Evolutionary conservation across 2,888 invertebrate genomes (phyloP).

Genomic region (Sinotaia quadrata): DNA sequence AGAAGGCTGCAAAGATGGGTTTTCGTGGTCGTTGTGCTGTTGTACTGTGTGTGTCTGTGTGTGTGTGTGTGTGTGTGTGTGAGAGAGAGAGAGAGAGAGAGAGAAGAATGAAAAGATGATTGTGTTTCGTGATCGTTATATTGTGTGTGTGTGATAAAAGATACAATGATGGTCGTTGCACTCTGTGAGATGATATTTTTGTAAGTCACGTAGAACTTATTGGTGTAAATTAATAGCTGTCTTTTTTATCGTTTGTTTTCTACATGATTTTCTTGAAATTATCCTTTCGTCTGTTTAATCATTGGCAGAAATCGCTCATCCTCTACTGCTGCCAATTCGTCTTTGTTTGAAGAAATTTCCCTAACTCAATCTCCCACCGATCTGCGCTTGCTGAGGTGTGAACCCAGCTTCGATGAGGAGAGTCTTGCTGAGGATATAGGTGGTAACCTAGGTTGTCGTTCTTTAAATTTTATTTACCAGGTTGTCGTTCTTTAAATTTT

Average conservation of each 20-base stretch:
- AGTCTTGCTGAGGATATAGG: conserved; percentile 50
- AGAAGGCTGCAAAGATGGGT: no score
- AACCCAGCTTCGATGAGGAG: conserved; percentile 57
- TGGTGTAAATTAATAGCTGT: no score
- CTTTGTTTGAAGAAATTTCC: conserved; percentile 38
- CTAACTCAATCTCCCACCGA: conserved; percentile 31
- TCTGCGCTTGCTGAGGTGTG: conserved; percentile 35
- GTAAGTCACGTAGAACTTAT: no score
- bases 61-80: background rate
- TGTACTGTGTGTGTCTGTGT: background rate
- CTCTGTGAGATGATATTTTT: no score
- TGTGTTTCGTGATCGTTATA: no score
- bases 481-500: no score
- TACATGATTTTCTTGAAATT: background rate
- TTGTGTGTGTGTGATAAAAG: background rate
- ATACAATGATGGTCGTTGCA: no score
- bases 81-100: no score
- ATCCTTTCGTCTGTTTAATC: background rate
- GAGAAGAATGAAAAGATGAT: no score
- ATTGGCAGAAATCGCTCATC: conserved; percentile 4
- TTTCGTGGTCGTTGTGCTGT: no score
- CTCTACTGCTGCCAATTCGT: conserved; percentile 25
- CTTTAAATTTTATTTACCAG: no score
- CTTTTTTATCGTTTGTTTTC: background rate
- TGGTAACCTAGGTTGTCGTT: conserved; percentile 25